Evolutionary conservation across 2,113 vertebrate genomes (phyloP), one percentile per base, ranked within the genome.

Genomic region (Willisornis vidua): DNA sequence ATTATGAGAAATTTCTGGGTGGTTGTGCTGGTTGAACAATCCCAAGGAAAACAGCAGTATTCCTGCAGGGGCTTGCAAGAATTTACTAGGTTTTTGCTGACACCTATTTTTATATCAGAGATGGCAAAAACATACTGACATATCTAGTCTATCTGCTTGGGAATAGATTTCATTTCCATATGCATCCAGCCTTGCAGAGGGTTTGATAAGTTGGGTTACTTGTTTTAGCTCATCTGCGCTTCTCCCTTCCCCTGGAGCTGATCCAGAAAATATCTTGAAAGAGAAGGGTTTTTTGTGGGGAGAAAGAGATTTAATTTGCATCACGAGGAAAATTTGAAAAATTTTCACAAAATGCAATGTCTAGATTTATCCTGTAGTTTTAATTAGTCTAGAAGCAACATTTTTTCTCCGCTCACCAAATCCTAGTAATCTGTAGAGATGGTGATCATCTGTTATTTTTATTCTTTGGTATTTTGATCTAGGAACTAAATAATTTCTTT

Each of bases 11-110:
- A 33, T 76, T 90, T 73, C 43, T 83, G 48, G 49, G 54, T 87
- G 82, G 52, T 86, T 90, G 58, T 57, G 58, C 74, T 71, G 82
- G 71, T 83, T 79, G 62, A 90, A 76, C 58, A 45, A 37, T 91
- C 31, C 20, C 14, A 54, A 85, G 46, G 37, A 83, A 95, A 83
- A 58, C 58, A 91, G 58, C 61, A 90, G 54, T 58, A 48, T 96
- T 94, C 92, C 74, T 89, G 74, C 52, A 89, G 24, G 82, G 87
- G 62, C 96, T 88, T 96, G 88, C 71, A 90, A 73, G 88, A 77
- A 86, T 95, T 93, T 89, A 35, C 63, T 33, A 85, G 51, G 37
- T 78, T 93, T 90, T 91, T 78, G 70, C 87, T 93, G 65, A 89
- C 52, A 17, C 19, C 35, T 81, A 26, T 82, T 96, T 93, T 96